Base-by-base conservation (phyloP, 2,888 invertebrate genomes). In the Noctua fimbriata region DNA sequence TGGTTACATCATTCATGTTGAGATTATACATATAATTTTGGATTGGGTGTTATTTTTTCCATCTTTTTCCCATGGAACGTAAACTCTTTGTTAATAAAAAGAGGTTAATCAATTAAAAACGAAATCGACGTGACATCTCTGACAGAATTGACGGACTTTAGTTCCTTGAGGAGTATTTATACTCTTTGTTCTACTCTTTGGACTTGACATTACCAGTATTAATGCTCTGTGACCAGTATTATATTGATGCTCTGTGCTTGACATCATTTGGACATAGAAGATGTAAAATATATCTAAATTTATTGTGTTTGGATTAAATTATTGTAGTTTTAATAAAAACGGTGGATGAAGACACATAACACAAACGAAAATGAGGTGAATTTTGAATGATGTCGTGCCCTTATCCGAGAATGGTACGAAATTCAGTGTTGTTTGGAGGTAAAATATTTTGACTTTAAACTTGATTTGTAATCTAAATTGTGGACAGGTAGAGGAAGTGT, bases 371-470 rank as follows among this genome's bases (percentile, higher is more conserved):
- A 60, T 69, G 24, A 21, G 32, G 9, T 66, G 49, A 66, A 7
- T 12, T 16, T 7, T 28, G 9, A 52, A 16, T 28, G n/a, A 24
- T 44, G 49, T 44, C 58, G 76, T 78, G 44, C 49, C 52, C 73
- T 49, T 49, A 52, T 32, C 80, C 78, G 85, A 82, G 76, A 14
- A 65, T 55, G 18, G 52, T 58, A 41, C 69, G 78, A 60, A 52
- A 69, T 21, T 83, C 87, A 1, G 0, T 24, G 18, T 55, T 87
- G 2, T 87, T 81, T 87, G 87, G 87, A 74, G 87, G 85, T 85
- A 84, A 69, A 16, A 1, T 14, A 14, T 32, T 66, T 66, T 58
- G 5, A 5, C 60, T 67, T 77, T 14, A 16, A 28, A 47, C 7
- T 44, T 75, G 18, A 75, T 44, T 75, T 21, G 5, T 3, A 5